Evolutionary conservation across 2,888 invertebrate genomes (phyloP), one percentile per base, ranked within the genome.

Genomic region (Orthosia cruda): DNA sequence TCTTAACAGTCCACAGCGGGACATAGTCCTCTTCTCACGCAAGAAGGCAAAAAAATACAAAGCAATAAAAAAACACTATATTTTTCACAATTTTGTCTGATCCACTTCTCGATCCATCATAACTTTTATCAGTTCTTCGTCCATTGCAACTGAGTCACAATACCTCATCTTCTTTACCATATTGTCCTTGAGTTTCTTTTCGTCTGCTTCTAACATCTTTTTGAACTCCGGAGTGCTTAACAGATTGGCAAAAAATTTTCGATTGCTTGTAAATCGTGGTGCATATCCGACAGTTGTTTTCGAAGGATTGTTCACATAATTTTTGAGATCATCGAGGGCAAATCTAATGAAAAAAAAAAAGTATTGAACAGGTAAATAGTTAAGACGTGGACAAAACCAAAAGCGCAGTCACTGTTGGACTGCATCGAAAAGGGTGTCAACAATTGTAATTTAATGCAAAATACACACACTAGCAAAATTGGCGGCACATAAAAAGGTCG

Each of bases 221-320:
- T 92, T 95, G 71, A 96, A 96, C 0, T 81, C 89, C 1, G 88
- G 68, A 45, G 93, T 91, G 45, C 86, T 87, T 47, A 96, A 89
- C 85, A 96, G 84, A 78, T 96, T 95, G 12, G 95, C 94, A 68
- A 96, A 95, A 87, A 94, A 96, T 69, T 94, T 95, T 49, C 95
- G 90, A 77, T 96, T 95, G n/a, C 75, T 88, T 4, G 95, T 94
- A 80, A 93, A 94, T 80, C 91, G 92, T 18, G 92, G 93, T 2
- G 92, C 90, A 57, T 90, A 90, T 3, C 96, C 96, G 16, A 96
- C 93, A 3, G 96, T 96, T 1, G 96, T 96, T 86, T 91, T 94
- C 15, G 94, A 89, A 12, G 93, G 94, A 47, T 88, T 90, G 81
- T 94, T 94, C 0, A 95, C 89, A 79, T 88, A 95, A 66, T 80